Base-by-base conservation (phyloP, 1,140 invertebrate species). In the Ostrea edulis region DNA sequence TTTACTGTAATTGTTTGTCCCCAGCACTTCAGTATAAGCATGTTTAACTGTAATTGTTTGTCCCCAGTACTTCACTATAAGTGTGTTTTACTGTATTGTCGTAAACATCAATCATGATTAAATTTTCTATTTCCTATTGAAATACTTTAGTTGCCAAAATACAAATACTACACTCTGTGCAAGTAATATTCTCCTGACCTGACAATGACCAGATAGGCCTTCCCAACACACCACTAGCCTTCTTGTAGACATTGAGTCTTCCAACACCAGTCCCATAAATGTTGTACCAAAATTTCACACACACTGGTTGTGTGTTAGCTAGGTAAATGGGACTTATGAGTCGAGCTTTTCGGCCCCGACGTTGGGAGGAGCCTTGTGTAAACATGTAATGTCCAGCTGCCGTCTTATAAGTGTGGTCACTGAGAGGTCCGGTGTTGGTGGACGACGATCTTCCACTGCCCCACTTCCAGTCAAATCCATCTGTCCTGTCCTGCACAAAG, bases 211-310 rank as follows among this genome's bases (percentile, higher is more conserved):
- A 91, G 8, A 88, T 86, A 44, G 85, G 68, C 71, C 82, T 44
- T 62, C 87, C 65, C 68, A 82, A 51, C 14, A 84, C 62, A 35
- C 90, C 90, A 54, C 82, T 81, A 9, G 84, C 29, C 65, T 88
- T 35, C 17, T 84, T 88, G 86, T 92, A 93, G 14, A 94, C 91
- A 82, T 92, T 93, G 8, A 94, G 91, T 4, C 86, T 91, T 14
- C 92, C 93, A 35, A 93, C 92, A 25, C 71, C 83, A 22, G 14
- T 35, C 12, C 97, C 97, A 91, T 96, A 97, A 97, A 98, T 97
- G 92, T 97, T 97, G 91, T 95, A 97, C 95, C 96, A 97, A 93
- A 98, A 97, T 20, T 87, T 87, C 8, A 94, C 54, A 89, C 93
- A 94, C 51, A 92, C 89, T 14, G 88, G 90, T 83, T 86, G 88